Evolutionary conservation across 2,888 invertebrate species (phyloP), one percentile per base, ranked within the genome.

Genomic region (Glaucopsyche alexis): DNA sequence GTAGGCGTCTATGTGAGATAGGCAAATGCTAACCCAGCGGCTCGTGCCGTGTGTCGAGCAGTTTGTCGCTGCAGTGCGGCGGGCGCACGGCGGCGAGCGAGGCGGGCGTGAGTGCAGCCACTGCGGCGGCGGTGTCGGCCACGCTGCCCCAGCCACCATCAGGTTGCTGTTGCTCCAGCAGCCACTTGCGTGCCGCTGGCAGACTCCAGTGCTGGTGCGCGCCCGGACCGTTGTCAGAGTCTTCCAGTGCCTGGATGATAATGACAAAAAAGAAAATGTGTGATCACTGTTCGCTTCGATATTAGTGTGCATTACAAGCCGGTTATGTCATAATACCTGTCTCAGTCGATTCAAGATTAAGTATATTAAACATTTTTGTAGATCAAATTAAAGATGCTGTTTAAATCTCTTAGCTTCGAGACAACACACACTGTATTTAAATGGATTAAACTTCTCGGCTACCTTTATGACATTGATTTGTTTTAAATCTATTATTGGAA

Each of bases 121-220:
- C 94, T 0, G 96, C 96, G 75, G 97, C 96, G 0, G 97, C 96
- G 0, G 97, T 97, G 64, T 95, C 92, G 1, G 95, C 95, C 2
- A 96, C 94, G 79, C 94, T 94, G 1, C 95, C 96, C 93, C 97
- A 97, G 0, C 97, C 96, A 6, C 97, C 97, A 80, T 96, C 96
- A 0, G 94, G 90, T 76, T 94, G 94, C 86, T 97, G 97, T 16
- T 95, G 94, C 79, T 94, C 94, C 74, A 96, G 93, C 64, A 97
- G 94, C 95, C 96, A 97, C 76, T 94, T 93, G 14, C 96, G 93
- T 0, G 97, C 97, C 0, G 96, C 95, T 0, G 96, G 95, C 76
- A 95, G 94, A 83, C 97, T 97, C 97, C 97, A 97, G 82, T 93
- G 93, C 80, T 93, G 93, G 78, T 93, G 93, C 0, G 91, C 91